Conservation (phyloP, 37 sponge, comb jelly and placozoan species). For the Sycon ciliatum region DNA sequence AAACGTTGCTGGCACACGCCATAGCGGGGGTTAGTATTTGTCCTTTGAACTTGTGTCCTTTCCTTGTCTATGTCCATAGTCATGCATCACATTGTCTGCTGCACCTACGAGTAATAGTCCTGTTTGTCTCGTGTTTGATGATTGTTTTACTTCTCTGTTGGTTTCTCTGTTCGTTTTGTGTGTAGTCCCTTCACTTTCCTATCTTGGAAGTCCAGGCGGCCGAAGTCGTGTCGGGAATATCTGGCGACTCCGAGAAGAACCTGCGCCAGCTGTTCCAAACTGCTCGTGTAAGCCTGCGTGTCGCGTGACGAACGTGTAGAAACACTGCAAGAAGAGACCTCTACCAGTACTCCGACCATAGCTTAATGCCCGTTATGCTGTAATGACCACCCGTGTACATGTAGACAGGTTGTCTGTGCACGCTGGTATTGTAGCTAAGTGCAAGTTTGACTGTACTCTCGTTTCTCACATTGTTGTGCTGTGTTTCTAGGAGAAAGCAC, state of each 20-base stretch:
- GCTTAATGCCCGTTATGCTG: no score
- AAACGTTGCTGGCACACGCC: constrained; percentile 89
- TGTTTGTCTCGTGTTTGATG: no score
- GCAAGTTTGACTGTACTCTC: not conserved
- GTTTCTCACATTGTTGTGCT: not conserved
- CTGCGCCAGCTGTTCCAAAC: constrained; percentile 70
- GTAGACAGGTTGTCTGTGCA: no score
- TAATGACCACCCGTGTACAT: no score
- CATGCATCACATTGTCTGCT: no score
- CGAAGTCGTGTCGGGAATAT: constrained; percentile 90
- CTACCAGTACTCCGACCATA: no score
- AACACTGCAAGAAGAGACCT: no score
- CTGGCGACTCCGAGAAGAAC: constrained; percentile 87
- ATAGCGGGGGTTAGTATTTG: constrained; percentile 97
- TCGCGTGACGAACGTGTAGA: no score
- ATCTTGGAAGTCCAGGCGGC: constrained; percentile 80
- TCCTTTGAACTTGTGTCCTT: no score
- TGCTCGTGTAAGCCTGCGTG: constrained; percentile 60
- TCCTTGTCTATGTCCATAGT: no score
- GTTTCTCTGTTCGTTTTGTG: not conserved
- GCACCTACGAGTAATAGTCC: no score
- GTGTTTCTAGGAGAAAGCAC: constrained; percentile 43
- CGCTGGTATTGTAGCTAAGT: no score
- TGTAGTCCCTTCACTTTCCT: constrained; percentile 45
- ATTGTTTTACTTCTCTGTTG: not conserved